Evolutionary conservation across 23 tunicate genomes (phyloP), one percentile per base, ranked within the genome.

Genomic region (Styela clava): DNA sequence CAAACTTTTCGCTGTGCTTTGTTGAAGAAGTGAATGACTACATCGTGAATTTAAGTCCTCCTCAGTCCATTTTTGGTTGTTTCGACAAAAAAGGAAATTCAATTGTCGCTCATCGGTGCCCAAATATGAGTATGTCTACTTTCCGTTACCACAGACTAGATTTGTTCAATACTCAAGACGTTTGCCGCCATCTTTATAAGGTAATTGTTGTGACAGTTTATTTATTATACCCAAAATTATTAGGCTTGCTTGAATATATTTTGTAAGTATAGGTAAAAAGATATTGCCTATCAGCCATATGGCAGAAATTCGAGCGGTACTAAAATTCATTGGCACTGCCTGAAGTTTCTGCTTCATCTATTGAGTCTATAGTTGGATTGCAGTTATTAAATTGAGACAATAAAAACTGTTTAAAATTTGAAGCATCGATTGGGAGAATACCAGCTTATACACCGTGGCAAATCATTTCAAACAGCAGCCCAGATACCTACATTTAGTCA

Each of bases 101-200:
- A 22, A 37, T 34, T 26, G 31, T 30, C 2, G 32, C 52, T 0
- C 33, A 28, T 21, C 68, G 27, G 34, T 67, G 71, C 24, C 34
- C 67, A 35, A 44, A 52, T 24, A 34, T 74, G 28, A 73, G 36
- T 29, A 83, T 28, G 22, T 23, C 81, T 3, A 67, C 19, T n/a
- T 87, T 87, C 31, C 79, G 69, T 12, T 82, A 87, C 56, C 91
- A 87, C 73, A 31, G 91, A 68, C 83, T 87, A 61, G 86, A 82
- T 36, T 68, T 87, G 62, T 73, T 35, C 51, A 21, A 65, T 31
- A 35, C 31, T 25, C 36, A 25, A 22, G 78, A 78, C 16, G 36
- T 69, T 56, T 87, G 91, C 61, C 76, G 82, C 7, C 83, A 73
- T 52, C 82, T 82, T 74, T 76, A 82, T 65, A 71, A 79, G 71